Evolutionary conservation across 2,797 vertebrate species (phyloP), one percentile per base, ranked within the genome.

Genomic region (Florisuga fusca): DNA sequence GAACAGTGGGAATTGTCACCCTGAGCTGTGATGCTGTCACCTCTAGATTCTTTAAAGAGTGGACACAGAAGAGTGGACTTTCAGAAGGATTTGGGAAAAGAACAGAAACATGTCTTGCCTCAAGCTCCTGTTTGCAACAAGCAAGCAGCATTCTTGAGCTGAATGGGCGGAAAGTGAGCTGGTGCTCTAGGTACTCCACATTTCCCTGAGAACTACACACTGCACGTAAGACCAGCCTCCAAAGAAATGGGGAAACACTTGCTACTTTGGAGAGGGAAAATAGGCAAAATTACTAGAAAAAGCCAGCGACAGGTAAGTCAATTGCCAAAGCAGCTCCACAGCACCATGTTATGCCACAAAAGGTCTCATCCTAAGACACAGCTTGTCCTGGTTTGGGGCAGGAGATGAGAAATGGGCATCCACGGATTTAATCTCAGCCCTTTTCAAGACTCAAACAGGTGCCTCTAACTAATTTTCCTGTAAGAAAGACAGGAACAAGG

Each of bases 351-450:
- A 46, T 10, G 16, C 31, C 54, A 46, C 26, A 10, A 21, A 79
- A 0, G 0, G 18, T 29, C 33, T 18, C n/a, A 25, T 4, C 19
- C 26, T 1, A 1, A 58, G 23, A 15, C n/a, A 51, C 21, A 58
- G 29, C 13, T 23, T 0, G 2, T 67, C 78, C 58, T 50, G n/a
- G 33, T 68, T 50, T 77, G 16, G 15, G 59, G 50, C 2, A 31
- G 33, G 10, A 76, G 43, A 61, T 38, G 26, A 36, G 31, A 71
- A 59, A 59, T 0, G 3, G 48, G 21, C 10, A 72, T 9, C 45
- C 23, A 45, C 0, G 2, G 16, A 45, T 82, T 55, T 78, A 73
- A 66, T 1, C 25, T 26, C 43, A 67, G 16, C 10, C 82, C 48
- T 73, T 20, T 10, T 64, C 33, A 82, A 87, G 67, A 25, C 15